phyloP scores from a whole-genome alignment of 2,797 vertebrate genomes.

The Pangasius mekongensis region DNA sequence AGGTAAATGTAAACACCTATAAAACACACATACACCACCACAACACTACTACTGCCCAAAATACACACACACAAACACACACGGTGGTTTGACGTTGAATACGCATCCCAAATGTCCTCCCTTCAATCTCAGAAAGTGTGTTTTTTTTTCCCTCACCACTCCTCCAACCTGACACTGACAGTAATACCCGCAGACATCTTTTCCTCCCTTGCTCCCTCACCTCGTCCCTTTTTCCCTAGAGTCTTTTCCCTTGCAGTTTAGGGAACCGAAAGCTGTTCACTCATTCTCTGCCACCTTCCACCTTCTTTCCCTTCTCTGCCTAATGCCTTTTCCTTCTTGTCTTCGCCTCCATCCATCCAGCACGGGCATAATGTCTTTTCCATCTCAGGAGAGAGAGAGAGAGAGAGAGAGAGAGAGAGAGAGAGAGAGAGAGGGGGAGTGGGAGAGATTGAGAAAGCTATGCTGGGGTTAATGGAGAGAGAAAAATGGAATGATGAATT shows the following conservation, averaged over 20 bases:
- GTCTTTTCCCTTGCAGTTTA: conserved; percentile 67
- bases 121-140: conserved; percentile 45
- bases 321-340: conserved; percentile 65
- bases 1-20: neutral
- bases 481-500: conserved; percentile 49
- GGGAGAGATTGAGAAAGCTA: conserved; percentile 5
- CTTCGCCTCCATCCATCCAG: conserved; percentile 55
- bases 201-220: conserved; percentile 64
- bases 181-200: conserved; percentile 77
- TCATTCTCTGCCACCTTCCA: conserved; percentile 65
- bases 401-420: conserved; percentile 51
- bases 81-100: neutral
- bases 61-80: conserved; percentile 23
- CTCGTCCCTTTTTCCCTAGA: conserved; percentile 69
- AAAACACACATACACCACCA: neutral
- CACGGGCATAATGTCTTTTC: conserved; percentile 68
- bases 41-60: conserved; percentile 11
- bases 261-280: conserved; percentile 78
- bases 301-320: conserved; percentile 54
- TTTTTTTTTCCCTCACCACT: conserved; percentile 58
- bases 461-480: conserved; percentile 45
- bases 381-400: conserved; percentile 65
- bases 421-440: conserved; percentile 8
- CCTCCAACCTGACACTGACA: conserved; percentile 74
- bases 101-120: conserved; percentile 44